Evolutionary conservation across 2,888 invertebrate genomes (phyloP), one percentile per base, ranked within the genome.

Genomic region (Dasypolia templi): DNA sequence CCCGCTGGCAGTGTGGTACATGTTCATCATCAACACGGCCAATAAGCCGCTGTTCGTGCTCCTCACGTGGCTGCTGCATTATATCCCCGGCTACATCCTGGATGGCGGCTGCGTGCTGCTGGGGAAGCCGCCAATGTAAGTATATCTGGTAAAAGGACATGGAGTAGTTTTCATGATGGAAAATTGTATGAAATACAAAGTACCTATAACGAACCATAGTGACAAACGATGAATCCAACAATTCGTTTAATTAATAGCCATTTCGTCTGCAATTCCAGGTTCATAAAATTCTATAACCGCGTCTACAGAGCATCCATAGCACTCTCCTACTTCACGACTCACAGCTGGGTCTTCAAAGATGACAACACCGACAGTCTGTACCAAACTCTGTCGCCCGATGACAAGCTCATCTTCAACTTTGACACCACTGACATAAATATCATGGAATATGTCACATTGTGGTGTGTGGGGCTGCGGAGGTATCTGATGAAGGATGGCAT

Each of bases 331-430:
- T 89, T 89, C 70, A 86, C 86, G 0, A 83, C 73, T 0, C 84
- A 84, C 46, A 78, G 81, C 6, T 89, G 89, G 89, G 42, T 70
- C 0, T 89, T 89, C 56, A 63, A 19, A 0, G 88, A 89, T 9
- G 65, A 75, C 0, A 88, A 89, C n/a, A 64, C 83, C 0, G 71
- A 74, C 17, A 61, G 72, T 19, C 14, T 89, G 17, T 76, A 68
- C 64, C 63, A 77, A 0, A 51, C 42, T 11, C 29, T 89, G 62
- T 73, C 83, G 0, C 19, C 75, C 0, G 72, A 64, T 5, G 89
- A 89, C 70, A 82, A 69, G 19, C 66, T 75, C 14, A 83, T 89
- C 9, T 89, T 85, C 46, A 88, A 89, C 51, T 88, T 87, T n/a
- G 89, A 89, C 53, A 80, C 87, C 0, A 79, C 79, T 0, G 65